Base-by-base conservation (phyloP, 2,888 invertebrate genomes). In the Bibio marci region DNA sequence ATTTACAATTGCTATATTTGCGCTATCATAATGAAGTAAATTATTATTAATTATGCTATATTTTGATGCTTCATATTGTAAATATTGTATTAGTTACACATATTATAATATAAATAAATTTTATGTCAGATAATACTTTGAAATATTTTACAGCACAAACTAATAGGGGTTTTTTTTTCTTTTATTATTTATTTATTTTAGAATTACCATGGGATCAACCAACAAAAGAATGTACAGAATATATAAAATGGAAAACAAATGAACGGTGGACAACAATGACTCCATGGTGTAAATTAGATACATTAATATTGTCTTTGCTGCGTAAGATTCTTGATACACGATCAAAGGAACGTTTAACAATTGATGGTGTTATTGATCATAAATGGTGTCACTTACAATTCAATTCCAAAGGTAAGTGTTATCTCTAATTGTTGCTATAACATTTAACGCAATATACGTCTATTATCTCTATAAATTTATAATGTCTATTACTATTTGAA, bases 131-230 rank as follows among this genome's bases (percentile, higher is more conserved):
- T n/a, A n/a, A n/a, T n/a, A n/a, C n/a, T n/a, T n/a, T n/a, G n/a
- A n/a, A n/a, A n/a, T n/a, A n/a, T n/a, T n/a, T n/a, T n/a, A n/a
- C n/a, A n/a, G n/a, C n/a, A n/a, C n/a, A n/a, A n/a, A n/a, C n/a
- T n/a, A n/a, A n/a, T n/a, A n/a, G n/a, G n/a, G n/a, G n/a, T n/a
- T n/a, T n/a, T n/a, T n/a, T n/a, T n/a, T n/a, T n/a, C n/a, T n/a
- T n/a, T n/a, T n/a, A n/a, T n/a, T 22, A n/a, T 30, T 30, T 18
- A 38, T 42, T 38, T 14, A 30, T 35, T 39, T 39, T 63, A 91
- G 94, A 95, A 64, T 63, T 97, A 50, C 94, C 97, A 33, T 97
- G 97, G 97, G 85, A 90, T 64, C 77, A 82, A 54, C 83, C 95
- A 6, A 65, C 70, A 42, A 55, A 59, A 35, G 65, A 67, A 17